A percentile compares a stretch with the other conserved stretches of the same genome.
Conservation (phyloP, 92 coral and sea anemone genomes). For the Meandrina meandrites region DNA sequence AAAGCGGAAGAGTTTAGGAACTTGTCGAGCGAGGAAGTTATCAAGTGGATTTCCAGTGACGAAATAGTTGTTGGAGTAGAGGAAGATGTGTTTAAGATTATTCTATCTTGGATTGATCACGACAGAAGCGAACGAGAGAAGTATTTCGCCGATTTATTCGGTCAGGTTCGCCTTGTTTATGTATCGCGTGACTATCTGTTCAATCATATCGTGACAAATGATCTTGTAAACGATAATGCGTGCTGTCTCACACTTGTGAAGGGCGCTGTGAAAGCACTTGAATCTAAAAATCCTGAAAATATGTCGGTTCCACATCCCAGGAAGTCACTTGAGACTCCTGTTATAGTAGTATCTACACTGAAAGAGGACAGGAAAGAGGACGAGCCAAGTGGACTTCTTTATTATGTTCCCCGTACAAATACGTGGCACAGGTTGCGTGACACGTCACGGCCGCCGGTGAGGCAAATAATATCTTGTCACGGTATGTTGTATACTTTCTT, state of each 20-base stretch:
- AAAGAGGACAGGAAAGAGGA: too few species aligned
- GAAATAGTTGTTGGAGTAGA: background rate
- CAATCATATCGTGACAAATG: background rate
- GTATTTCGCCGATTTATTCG: background rate
- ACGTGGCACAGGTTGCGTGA: too few species aligned
- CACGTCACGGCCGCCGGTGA: too few species aligned
- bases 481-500: too few species aligned
- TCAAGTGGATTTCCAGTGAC: background rate
- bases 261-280: background rate
- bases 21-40: background rate
- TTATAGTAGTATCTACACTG: background rate
- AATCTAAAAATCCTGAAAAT: background rate
- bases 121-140: background rate
- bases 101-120: background rate
- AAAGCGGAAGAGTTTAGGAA: background rate
- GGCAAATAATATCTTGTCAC: too few species aligned
- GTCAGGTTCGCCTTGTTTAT: background rate
- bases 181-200: background rate
- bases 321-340: background rate
- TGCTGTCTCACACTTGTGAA: background rate
- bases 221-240: background rate
- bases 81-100: background rate
- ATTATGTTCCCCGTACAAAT: background rate
- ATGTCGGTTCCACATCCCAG: background rate
- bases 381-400: background rate